Evolutionary conservation across 2,888 invertebrate genomes (phyloP), one percentile per base, ranked within the genome.

Genomic region (Catocala nupta): DNA sequence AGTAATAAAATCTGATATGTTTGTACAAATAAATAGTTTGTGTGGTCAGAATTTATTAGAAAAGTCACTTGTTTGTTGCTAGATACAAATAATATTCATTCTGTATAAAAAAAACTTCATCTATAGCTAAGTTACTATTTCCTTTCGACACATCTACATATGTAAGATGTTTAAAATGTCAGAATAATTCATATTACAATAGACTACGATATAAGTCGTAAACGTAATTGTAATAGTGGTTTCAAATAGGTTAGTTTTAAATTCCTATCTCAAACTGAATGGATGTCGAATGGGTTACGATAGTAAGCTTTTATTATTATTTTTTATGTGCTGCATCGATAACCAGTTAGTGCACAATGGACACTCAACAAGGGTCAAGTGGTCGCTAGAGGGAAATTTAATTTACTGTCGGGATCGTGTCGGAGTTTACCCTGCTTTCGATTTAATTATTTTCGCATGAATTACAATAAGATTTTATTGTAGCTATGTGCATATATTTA

Each of bases 401-500:
- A 88, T 89, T 89, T 88, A 83, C 84, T 81, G 83, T 77, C 81
- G 74, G 78, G 81, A 80, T 77, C 82, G 81, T 61, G 74, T 70
- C 75, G 69, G 82, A 81, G 79, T 80, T 81, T 71, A 72, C 72
- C 70, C 82, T 80, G 79, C 79, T 83, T 83, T 81, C 77, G 71
- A 84, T 82, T 85, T 86, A 87, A 89, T 89, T 89, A 88, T 85
- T 84, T 86, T 84, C 81, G 73, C 82, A 80, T 82, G 83, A 84
- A 85, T 83, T 79, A 81, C 75, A 81, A 81, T 76, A 76, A 71
- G 73, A 78, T 75, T 78, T 67, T 74, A 75, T 75, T 65, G 68
- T 73, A 62, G 66, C 64, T 68, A 63, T 50, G 48, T 55, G n/a
- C 7, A 33, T 43, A 55, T 44, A 53, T 59, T 59, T 66, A 48